These are phyloP conservation scores for Electrona antarctica DNA, from an alignment of 2,113 vertebrate genomes.

Conservation along the genomic window DNA sequence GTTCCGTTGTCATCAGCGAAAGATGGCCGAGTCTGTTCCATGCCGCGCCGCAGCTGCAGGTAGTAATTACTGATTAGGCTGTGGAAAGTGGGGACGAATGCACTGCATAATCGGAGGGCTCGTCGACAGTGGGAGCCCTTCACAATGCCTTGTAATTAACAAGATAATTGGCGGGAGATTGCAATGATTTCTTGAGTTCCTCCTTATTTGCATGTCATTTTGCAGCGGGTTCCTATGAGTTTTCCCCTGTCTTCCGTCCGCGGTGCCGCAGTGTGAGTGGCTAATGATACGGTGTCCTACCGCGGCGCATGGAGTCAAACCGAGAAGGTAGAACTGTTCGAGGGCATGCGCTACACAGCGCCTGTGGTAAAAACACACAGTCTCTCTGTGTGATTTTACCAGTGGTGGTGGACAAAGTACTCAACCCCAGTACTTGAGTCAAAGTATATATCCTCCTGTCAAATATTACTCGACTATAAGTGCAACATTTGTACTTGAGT, in stretches of 20 bases:
- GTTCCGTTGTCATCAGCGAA: constrained; percentile 48
- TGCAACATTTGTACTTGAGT: too few species aligned
- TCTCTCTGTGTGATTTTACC: too few species aligned
- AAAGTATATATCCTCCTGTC: too few species aligned
- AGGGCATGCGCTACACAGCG: background rate
- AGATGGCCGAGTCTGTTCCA: constrained; percentile 56
- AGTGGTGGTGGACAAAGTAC: background rate
- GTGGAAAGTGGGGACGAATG: constrained; percentile 77
- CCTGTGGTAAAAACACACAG: too few species aligned
- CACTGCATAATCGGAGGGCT: constrained; percentile 79
- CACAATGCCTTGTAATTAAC: constrained; percentile 85
- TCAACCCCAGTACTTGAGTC: too few species aligned
- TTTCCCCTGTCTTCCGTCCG: constrained; percentile 39
- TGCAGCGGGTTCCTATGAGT: constrained; percentile 61
- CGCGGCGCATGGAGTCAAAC: constrained; percentile 36
- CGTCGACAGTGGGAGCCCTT: constrained; percentile 75
- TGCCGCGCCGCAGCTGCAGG: constrained; percentile 78
- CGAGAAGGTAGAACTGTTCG: constrained; percentile 4
- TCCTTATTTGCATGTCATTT: constrained; percentile 77
- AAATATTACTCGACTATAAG: too few species aligned
- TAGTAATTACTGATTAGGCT: constrained; percentile 86
- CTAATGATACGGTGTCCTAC: constrained; percentile 66
- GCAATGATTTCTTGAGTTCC: constrained; percentile 75
- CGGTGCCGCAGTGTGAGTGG: constrained; percentile 57
- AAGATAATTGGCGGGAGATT: constrained; percentile 83